Percentiles rank a stretch among this genome's conserved stretches.
Evolutionary conservation across 2,888 invertebrate species (phyloP).

Genomic region (Ectobius pallidus): DNA sequence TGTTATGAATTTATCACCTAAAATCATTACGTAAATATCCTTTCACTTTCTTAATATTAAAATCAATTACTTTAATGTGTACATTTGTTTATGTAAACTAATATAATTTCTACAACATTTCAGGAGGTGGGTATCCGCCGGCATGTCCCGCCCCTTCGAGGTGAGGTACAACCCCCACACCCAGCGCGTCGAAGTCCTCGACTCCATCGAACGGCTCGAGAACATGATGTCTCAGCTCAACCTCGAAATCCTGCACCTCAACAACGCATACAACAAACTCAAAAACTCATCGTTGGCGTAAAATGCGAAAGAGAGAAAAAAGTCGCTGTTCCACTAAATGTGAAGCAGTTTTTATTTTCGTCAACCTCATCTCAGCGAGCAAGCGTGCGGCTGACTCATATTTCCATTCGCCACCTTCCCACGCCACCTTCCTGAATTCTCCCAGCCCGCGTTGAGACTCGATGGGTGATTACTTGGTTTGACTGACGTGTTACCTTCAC

Average conservation of each 20-base stretch:
- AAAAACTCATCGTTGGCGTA: conserved; percentile 13
- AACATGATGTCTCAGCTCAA: conserved; percentile 83
- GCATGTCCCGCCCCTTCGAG: conserved; percentile 95
- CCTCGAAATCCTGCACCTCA: conserved; percentile 85
- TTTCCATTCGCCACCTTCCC: not conserved
- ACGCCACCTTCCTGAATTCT: not conserved
- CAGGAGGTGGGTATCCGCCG: conserved; percentile 87
- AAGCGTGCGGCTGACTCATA: not conserved
- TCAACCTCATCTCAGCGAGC: not conserved
- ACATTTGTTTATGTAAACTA: too few species aligned
- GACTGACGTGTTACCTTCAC: not conserved
- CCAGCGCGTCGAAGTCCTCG: conserved; percentile 92
- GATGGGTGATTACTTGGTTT: not conserved
- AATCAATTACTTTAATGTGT: too few species aligned
- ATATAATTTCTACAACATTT: not conserved
- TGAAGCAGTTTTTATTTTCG: too few species aligned
- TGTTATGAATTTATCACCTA: too few species aligned
- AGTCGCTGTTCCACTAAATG: too few species aligned
- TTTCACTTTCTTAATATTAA: too few species aligned
- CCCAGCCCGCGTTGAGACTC: not conserved
- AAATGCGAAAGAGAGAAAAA: not conserved
- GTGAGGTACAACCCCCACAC: conserved; percentile 98
- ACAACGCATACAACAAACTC: conserved; percentile 86
- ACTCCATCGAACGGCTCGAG: conserved; percentile 88
- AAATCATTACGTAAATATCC: too few species aligned